These are phyloP conservation scores for Heterohyrax brucei DNA, from an alignment of 2,797 vertebrate species.

Conservation along the genomic window DNA sequence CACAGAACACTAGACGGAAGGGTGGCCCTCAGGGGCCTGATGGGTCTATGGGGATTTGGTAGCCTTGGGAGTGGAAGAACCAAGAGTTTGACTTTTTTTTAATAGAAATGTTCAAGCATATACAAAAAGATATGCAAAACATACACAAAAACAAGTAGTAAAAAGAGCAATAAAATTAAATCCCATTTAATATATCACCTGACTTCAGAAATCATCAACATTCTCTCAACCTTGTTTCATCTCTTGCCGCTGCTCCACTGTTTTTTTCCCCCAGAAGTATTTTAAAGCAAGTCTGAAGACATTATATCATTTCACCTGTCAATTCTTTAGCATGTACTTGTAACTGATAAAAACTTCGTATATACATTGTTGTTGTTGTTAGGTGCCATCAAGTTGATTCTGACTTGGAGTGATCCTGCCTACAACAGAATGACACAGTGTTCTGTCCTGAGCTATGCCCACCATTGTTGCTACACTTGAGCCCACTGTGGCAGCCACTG, in stretches of 20 bases:
- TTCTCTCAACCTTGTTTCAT: neutral
- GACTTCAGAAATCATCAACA: slow-evolving; percentile 9
- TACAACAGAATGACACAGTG: too few species aligned
- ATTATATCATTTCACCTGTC: neutral
- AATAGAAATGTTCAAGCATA: neutral
- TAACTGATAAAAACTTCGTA: slow-evolving; percentile 3
- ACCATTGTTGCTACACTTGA: too few species aligned
- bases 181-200: neutral
- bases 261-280: neutral
- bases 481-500: neutral
- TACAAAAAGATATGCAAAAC: neutral
- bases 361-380: too few species aligned
- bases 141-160: neutral
- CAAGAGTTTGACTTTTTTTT: neutral
- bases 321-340: neutral
- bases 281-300: slow-evolving; percentile 48
- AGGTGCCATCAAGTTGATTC: too few species aligned
- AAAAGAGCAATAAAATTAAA: slow-evolving; percentile 35
- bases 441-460: too few species aligned
- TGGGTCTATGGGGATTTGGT: neutral
- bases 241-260: neutral
- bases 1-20: neutral
- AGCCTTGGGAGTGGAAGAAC: neutral
- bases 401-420: too few species aligned
- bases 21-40: neutral